Evolutionary conservation across 2,113 vertebrate genomes (phyloP).

Genomic region (Tonatia bakeri): DNA sequence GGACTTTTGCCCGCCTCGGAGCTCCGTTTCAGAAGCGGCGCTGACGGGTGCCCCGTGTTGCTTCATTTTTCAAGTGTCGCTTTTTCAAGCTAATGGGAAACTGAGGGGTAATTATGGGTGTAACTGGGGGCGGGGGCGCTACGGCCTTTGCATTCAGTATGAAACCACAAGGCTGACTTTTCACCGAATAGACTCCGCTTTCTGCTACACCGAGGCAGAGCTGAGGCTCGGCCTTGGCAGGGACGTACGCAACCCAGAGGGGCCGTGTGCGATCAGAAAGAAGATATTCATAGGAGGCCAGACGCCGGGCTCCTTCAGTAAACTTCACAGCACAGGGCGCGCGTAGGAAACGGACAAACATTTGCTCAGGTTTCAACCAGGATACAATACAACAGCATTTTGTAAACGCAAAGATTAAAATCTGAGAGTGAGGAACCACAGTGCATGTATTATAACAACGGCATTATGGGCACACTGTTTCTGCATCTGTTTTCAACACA

Average conservation of each 20-base stretch:
- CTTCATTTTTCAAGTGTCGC: background rate
- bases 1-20: background rate
- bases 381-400: background rate
- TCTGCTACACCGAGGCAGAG: background rate
- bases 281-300: background rate
- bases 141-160: background rate
- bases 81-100: background rate
- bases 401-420: background rate
- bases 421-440: background rate
- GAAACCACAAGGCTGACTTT: background rate
- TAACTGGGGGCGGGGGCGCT: background rate
- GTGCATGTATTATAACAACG: background rate
- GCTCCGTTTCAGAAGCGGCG: background rate
- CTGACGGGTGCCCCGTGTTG: accelerated
- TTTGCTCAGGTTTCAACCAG: background rate
- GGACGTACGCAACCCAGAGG: background rate
- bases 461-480: accelerated
- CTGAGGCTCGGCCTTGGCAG: background rate
- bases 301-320: background rate
- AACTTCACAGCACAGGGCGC: background rate
- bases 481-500: background rate
- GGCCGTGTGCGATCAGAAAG: background rate
- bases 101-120: background rate
- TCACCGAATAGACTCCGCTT: background rate
- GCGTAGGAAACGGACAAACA: background rate